Evolutionary conservation across 2,113 vertebrate species (phyloP).

Genomic region (Pelusios castaneus): DNA sequence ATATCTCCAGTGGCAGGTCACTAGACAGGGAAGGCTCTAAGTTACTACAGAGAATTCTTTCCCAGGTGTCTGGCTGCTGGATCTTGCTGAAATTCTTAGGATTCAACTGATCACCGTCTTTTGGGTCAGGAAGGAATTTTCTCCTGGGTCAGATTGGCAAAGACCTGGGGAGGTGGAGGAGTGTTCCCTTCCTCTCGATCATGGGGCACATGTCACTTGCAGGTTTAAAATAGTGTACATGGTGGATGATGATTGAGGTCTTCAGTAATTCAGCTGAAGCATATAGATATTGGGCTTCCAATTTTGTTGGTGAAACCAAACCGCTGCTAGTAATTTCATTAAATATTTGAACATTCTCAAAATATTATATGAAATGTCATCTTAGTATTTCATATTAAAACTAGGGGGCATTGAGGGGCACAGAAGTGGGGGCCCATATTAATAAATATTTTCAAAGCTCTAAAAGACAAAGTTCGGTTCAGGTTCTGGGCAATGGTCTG

Average conservation of each 20-base stretch:
- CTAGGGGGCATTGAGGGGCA: background rate
- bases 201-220: background rate
- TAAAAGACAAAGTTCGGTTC: background rate
- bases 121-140: background rate
- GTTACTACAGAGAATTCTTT: background rate
- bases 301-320: background rate
- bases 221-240: background rate
- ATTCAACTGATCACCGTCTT: background rate
- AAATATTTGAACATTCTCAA: background rate
- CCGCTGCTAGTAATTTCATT: background rate
- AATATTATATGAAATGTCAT: background rate
- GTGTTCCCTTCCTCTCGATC: background rate
- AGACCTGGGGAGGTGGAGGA: too few species aligned
- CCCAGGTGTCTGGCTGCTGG: background rate
- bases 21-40: background rate
- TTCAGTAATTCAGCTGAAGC: background rate
- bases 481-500: background rate
- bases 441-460: background rate
- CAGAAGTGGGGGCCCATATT: background rate
- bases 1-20: background rate
- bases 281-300: fast-evolving
- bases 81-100: background rate
- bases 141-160: background rate
- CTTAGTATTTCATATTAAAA: background rate
- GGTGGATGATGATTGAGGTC: background rate